A percentile compares a stretch with the other conserved stretches of the same genome.
Evolutionary conservation across 2,888 invertebrate species (phyloP).

Genomic region (Leptopilina drosophilae): DNA sequence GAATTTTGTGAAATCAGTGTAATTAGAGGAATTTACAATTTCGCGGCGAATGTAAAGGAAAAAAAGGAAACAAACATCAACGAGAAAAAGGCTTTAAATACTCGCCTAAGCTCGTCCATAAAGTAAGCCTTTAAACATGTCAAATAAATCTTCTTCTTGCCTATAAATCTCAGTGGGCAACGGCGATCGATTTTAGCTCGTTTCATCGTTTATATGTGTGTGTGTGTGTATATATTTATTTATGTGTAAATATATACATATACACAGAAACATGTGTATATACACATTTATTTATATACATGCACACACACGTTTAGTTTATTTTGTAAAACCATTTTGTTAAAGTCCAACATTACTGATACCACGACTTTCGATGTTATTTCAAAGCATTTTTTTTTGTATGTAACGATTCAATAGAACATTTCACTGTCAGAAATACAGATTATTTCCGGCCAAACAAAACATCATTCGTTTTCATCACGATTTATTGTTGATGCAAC

Average conservation of each 20-base stretch:
- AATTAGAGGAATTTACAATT: conserved; percentile 1
- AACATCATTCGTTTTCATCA: not conserved
- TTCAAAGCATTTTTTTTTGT: not conserved
- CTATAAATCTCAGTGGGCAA: conserved; percentile 65
- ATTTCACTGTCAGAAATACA: not conserved
- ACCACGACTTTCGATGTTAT: conserved; percentile 23
- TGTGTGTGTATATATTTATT: no score
- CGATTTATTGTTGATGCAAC: not conserved
- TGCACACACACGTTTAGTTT: not conserved
- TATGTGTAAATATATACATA: no score
- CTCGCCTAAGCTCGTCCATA: conserved; percentile 62
- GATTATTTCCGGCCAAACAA: not conserved
- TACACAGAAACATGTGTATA: not conserved
- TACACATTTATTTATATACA: no score
- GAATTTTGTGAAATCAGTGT: not conserved
- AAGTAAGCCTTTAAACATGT: conserved; percentile 70
- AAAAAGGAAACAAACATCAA: conserved; percentile 7
- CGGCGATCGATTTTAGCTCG: conserved; percentile 59
- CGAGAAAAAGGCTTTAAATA: conserved; percentile 55
- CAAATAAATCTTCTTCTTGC: conserved; percentile 67
- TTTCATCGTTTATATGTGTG: conserved; percentile 42
- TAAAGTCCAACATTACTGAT: conserved; percentile 35
- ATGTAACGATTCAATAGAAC: not conserved
- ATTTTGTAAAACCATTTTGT: conserved; percentile 31
- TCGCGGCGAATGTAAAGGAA: not conserved